Evolutionary conservation across 2,113 vertebrate species (phyloP), one percentile per base, ranked within the genome.

Genomic region (Myiagra hebetior): DNA sequence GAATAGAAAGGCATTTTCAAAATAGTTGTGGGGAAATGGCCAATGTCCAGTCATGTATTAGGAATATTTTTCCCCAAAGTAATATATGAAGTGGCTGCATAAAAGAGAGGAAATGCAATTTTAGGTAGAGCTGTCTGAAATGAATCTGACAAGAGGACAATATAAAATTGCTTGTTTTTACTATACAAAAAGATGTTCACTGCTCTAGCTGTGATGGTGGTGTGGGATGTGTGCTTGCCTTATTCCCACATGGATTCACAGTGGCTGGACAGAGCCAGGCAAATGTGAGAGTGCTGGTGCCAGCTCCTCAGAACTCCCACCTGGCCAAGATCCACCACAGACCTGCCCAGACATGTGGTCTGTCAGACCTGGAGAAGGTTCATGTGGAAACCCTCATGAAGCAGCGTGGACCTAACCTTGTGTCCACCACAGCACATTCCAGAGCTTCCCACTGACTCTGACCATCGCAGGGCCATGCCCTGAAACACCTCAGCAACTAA

Each of bases 221-320:
- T 5, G 1, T 10, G 3, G 15, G 16, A 19, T 65, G 16, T 10
- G 16, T 3, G 0, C 21, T 50, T 7, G 0, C 30, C 39, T 47
- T 2, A 1, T 52, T 21, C 26, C 24, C 26, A 8, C 7, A 18
- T 4, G 8, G 24, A 52, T n/a, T 15, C 0, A 0, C 20, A 4
- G 68, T 20, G 14, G 31, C 57, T 59, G 50, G 50, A 74, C 3
- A 14, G 28, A 89, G 31, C 19, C 22, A 77, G 55, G 59, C 21
- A 67, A 23, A 30, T 14, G 5, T 42, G 13, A 26, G 11, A 50
- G 12, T 15, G 41, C 33, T 0, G 1, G 28, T 22, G 23, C 10
- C 80, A 63, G 44, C 30, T 73, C 44, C 86, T 78, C 17, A 57
- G 52, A 89, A 37, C 23, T 75, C n/a, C 42, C 46, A 23, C 22